These are phyloP conservation scores for Ia io DNA, from an alignment of 2,113 vertebrate species.

Conservation along the genomic window DNA sequence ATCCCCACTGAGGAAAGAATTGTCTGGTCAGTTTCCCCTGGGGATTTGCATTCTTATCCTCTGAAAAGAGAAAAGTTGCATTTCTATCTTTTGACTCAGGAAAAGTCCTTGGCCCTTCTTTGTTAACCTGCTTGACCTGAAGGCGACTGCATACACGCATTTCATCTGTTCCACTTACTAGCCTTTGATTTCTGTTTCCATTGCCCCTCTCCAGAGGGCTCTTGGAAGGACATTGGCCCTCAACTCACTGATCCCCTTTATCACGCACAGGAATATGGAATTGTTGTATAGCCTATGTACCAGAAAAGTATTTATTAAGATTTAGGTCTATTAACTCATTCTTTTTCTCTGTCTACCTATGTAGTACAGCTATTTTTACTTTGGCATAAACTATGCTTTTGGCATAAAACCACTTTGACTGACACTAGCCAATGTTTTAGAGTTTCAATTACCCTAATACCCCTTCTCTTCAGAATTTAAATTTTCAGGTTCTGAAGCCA, in stretches of 20 bases:
- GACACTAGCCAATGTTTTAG: not conserved
- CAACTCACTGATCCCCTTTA: not conserved
- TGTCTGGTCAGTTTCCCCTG: not conserved
- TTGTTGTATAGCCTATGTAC: not conserved
- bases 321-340: not conserved
- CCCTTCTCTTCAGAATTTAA: not conserved
- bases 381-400: not conserved
- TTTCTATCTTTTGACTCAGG: not conserved
- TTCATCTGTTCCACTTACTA: not conserved
- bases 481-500: not conserved
- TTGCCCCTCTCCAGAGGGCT: not conserved
- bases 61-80: not conserved
- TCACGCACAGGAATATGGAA: not conserved
- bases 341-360: not conserved
- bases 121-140: not conserved
- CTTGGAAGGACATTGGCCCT: not conserved
- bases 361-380: not conserved
- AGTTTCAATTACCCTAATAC: not conserved
- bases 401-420: not conserved
- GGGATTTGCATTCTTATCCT: not conserved
- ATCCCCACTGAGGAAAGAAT: not conserved
- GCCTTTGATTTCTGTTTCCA: not conserved
- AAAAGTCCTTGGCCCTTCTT: not conserved
- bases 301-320: not conserved
- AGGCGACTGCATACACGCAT: not conserved